These are phyloP conservation scores for Natator depressus DNA, from an alignment of 2,113 vertebrate genomes.

Conservation along the genomic window DNA sequence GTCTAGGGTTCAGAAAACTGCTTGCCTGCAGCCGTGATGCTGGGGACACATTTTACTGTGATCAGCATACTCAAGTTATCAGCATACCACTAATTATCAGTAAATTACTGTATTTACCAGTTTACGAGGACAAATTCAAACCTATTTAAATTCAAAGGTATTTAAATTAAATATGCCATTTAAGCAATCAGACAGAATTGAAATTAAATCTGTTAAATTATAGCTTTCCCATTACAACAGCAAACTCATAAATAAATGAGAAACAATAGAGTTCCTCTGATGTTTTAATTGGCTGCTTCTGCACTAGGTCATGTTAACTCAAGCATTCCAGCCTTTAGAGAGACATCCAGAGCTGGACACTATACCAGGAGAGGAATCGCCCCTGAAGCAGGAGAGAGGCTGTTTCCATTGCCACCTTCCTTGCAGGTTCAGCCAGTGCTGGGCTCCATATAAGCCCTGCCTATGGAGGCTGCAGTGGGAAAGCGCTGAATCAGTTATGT, in stretches of 20 bases:
- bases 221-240: constrained; percentile 1
- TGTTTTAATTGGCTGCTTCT: constrained; percentile 11
- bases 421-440: neutral
- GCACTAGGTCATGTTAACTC: neutral
- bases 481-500: neutral
- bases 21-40: neutral
- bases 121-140: constrained; percentile 22
- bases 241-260: constrained; percentile 17
- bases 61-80: constrained; percentile 18
- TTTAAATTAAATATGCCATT: neutral
- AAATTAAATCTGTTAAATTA: constrained; percentile 35
- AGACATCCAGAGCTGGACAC: neutral
- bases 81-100: constrained; percentile 13
- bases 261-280: neutral
- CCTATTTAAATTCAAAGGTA: neutral
- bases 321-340: neutral
- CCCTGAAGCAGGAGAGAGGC: neutral
- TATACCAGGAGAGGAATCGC: neutral
- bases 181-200: constrained; percentile 1
- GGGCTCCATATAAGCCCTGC: neutral
- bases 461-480: neutral
- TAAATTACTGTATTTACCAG: constrained; percentile 33
- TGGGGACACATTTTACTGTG: neutral
- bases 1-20: neutral
- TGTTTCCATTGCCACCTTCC: neutral